Percentiles rank a stretch among this genome's conserved stretches.
phyloP scores from a whole-genome alignment of 2,888 invertebrate species.

The Drosophila anomelani region DNA sequence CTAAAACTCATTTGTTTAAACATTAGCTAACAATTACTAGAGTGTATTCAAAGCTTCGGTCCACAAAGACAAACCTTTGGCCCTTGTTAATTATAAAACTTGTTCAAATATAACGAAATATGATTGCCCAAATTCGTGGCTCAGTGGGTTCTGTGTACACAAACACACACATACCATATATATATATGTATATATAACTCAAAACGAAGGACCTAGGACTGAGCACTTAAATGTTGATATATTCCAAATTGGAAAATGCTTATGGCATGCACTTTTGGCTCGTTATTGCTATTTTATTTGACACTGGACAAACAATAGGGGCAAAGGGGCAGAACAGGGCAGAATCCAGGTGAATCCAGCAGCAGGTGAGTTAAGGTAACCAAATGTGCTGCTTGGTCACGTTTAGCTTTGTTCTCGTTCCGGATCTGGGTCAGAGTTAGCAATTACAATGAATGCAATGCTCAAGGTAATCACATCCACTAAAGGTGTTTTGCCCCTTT shows the following conservation, averaged over 20 bases:
- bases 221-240: constrained; percentile 60
- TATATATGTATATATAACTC: neutral
- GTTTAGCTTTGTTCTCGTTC: constrained; percentile 43
- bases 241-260: constrained; percentile 64
- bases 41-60: constrained; percentile 4
- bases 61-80: neutral
- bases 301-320: constrained; percentile 47
- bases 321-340: constrained; percentile 11
- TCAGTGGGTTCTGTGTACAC: constrained; percentile 13
- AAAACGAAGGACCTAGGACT: constrained; percentile 1
- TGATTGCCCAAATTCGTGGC: constrained; percentile 11
- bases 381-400: constrained; percentile 66
- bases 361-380: constrained; percentile 14
- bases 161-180: neutral
- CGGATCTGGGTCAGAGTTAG: constrained; percentile 61
- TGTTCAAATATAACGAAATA: constrained; percentile 10
- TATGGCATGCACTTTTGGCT: constrained; percentile 50
- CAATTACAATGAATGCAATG: constrained; percentile 54
- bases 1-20: neutral
- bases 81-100: constrained; percentile 18
- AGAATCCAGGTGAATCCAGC: constrained; percentile 1
- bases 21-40: neutral
- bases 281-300: constrained; percentile 69
- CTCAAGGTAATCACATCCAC: constrained; percentile 44
- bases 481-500: constrained; percentile 19